Conservation (phyloP, 2,797 vertebrate species). For the Eulemur mongoz region DNA sequence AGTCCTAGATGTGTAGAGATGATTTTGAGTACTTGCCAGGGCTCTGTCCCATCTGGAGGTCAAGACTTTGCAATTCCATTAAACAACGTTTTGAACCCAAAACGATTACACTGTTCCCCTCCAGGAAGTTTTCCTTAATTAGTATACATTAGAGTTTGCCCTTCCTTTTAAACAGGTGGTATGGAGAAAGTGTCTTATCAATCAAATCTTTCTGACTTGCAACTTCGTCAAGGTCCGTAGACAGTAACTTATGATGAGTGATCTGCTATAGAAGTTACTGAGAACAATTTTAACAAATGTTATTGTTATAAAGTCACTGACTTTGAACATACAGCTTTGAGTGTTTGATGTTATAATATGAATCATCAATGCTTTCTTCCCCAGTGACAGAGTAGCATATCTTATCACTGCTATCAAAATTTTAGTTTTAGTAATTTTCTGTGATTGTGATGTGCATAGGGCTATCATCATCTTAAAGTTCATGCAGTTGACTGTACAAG, state of each 20-base stretch:
- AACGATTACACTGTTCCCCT: neutral
- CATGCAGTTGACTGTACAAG: neutral
- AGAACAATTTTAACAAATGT: constrained; percentile 57
- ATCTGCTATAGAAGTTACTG: constrained; percentile 44
- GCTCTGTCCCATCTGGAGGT: neutral
- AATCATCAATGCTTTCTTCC: constrained; percentile 6
- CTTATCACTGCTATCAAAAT: neutral
- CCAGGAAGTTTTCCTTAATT: constrained; percentile 25
- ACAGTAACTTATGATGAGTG: constrained; percentile 35
- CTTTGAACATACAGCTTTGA: neutral
- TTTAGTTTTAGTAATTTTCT: neutral
- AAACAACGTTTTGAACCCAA: neutral
- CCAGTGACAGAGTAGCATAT: neutral
- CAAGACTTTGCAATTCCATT: neutral
- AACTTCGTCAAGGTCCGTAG: constrained; percentile 42
- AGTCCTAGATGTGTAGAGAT: neutral
- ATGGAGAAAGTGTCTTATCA: neutral
- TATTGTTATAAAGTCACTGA: constrained; percentile 52
- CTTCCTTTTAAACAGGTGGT: constrained; percentile 7
- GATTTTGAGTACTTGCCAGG: neutral
- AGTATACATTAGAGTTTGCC: neutral
- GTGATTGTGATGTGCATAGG: neutral
- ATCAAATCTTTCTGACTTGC: constrained; percentile 30
- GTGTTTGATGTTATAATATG: neutral
- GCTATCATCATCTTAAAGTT: neutral